These are phyloP conservation scores for Piezodorus guildinii DNA, from an alignment of 1,140 invertebrate genomes.

Conservation along the genomic window DNA sequence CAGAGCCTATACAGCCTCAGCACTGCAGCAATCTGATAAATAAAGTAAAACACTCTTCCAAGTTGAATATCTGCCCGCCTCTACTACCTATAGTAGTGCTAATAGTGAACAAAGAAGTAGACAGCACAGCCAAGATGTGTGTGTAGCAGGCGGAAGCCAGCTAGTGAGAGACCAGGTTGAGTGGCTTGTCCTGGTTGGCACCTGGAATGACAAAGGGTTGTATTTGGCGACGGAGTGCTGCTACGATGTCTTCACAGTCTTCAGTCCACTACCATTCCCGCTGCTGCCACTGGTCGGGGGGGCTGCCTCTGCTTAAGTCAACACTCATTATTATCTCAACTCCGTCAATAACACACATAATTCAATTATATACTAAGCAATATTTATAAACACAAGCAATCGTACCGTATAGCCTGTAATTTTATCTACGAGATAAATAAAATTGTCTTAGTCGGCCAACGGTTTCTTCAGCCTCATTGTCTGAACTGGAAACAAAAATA, in stretches of 20 bases:
- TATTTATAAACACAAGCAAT: not conserved
- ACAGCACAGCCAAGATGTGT: not conserved
- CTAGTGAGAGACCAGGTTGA: constrained; percentile 26
- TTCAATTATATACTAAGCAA: constrained; percentile 17
- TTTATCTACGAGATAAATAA: too few relatives aligned
- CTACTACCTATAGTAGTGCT: too few relatives aligned
- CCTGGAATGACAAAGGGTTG: constrained; percentile 48
- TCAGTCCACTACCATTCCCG: constrained; percentile 34
- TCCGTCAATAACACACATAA: not conserved
- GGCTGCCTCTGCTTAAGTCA: too few relatives aligned
- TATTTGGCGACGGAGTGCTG: constrained; percentile 47
- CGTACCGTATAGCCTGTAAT: too few relatives aligned
- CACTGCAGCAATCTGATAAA: too few relatives aligned
- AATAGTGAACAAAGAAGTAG: not conserved
- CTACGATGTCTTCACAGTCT: constrained; percentile 45
- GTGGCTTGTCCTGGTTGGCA: constrained; percentile 26
- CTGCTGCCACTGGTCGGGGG: not conserved
- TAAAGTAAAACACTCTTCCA: too few relatives aligned
- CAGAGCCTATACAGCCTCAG: too few relatives aligned
- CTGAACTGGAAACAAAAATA: too few relatives aligned
- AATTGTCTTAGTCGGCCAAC: too few relatives aligned
- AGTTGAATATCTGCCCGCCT: too few relatives aligned
- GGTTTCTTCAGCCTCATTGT: too few relatives aligned
- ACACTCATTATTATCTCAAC: too few relatives aligned
- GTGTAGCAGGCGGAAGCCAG: not conserved